phyloP scores from a whole-genome alignment of 2,113 vertebrate genomes.

The Xyliphius kryptos region DNA sequence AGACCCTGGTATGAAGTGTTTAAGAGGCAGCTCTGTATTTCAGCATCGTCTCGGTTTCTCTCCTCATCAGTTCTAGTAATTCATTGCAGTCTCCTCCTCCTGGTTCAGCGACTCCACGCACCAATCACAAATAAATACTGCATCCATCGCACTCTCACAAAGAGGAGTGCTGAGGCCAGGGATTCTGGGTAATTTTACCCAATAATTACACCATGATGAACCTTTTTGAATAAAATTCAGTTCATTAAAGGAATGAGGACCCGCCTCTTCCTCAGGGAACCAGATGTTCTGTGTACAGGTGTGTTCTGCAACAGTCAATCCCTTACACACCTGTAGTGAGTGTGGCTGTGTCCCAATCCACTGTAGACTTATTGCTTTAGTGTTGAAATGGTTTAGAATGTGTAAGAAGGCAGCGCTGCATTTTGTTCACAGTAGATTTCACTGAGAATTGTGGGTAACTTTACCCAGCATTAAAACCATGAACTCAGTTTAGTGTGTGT shows the following conservation, averaged over 20 bases:
- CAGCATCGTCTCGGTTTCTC: background rate
- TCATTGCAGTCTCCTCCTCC: background rate
- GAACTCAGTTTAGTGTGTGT: background rate
- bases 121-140: slow-evolving; percentile 15
- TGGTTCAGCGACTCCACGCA: no score
- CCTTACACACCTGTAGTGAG: background rate
- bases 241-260: slow-evolving; percentile 4
- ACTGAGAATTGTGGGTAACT: background rate
- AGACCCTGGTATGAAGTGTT: slow-evolving; percentile 3
- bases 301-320: slow-evolving; percentile 7
- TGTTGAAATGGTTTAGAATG: background rate
- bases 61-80: background rate
- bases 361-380: slow-evolving; percentile 26
- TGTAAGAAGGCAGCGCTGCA: slow-evolving; percentile 2
- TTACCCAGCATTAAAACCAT: background rate
- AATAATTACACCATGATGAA: background rate
- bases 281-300: background rate
- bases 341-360: slow-evolving; percentile 1
- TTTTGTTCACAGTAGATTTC: slow-evolving; percentile 2
- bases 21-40: background rate
- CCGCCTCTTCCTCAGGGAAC: slow-evolving; percentile 18
- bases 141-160: background rate
- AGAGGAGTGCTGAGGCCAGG: slow-evolving; percentile 1
- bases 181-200: slow-evolving; percentile 15
- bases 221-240: background rate